Base-by-base conservation (phyloP, 2,797 vertebrate species). In the Eulemur albifrons region DNA sequence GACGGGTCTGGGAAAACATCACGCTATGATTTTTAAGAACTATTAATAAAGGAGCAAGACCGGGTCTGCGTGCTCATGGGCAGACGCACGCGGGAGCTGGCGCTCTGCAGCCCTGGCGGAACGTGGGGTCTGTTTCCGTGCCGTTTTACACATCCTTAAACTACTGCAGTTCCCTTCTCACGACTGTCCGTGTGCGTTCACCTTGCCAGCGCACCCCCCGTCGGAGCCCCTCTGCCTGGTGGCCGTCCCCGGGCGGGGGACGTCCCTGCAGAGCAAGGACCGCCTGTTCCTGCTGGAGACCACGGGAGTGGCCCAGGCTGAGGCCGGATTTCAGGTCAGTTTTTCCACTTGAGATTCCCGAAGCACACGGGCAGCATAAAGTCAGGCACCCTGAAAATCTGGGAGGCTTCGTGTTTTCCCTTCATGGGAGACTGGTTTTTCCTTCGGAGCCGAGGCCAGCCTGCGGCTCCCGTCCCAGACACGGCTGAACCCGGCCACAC, bases 31-130 rank as follows among this genome's bases (percentile, higher is more conserved):
- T 32, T 38, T 50, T 69, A 27, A 35, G 5, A 7, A 11, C 13
- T 13, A 20, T 18, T 52, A 52, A 52, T 7, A 2, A 52, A 52
- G 18, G 50, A 6, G 20, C 2, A 18, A 23, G 77, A 30, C 4
- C 4, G 4, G 2, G 21, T 0, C 6, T 5, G 5, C 7, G 2
- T 21, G 1, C 35, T 23, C 21, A 0, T 0, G 1, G 0, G 8
- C n/a, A 38, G 38, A 21, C 0, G 1, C 35, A 4, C 0, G 27
- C 1, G 2, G 4, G 4, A 3, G 35, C 40, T 0, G 15, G 9
- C 4, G 17, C 27, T 2, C 1, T 0, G 0, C 15, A 0, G 30
- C 50, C 0, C 0, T 0, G 38, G 13, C 15, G 12, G 1, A 17
- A 4, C 30, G 4, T 0, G 0, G 5, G n/a, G 4, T 1, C 0